Evolutionary conservation across 1,140 invertebrate species (phyloP).

Genomic region (Andricus grossulariae): DNA sequence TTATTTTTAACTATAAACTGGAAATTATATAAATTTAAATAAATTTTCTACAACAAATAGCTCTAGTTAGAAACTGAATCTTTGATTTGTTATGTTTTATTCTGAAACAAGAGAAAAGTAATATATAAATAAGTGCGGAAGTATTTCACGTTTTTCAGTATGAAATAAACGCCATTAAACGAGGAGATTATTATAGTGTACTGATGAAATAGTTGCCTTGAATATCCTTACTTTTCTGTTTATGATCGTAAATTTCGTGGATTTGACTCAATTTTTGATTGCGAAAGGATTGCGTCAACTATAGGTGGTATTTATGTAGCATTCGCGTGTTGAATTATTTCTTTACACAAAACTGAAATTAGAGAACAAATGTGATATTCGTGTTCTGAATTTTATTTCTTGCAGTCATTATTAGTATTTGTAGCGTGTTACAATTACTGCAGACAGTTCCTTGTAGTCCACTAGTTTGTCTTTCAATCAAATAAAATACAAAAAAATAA

Average conservation of each 20-base stretch:
- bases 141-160: too few species aligned
- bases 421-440: not conserved
- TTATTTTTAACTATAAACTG: too few species aligned
- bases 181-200: too few species aligned
- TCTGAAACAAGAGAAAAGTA: too few species aligned
- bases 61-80: too few species aligned
- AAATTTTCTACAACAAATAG: too few species aligned
- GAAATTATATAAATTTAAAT: too few species aligned
- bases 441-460: not conserved
- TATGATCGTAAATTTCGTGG: not conserved
- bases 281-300: not conserved
- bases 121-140: too few species aligned
- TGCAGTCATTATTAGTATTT: not conserved
- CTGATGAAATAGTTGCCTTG: too few species aligned
- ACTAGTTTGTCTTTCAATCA: not conserved
- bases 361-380: not conserved
- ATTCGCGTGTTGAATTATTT: constrained; percentile 6
- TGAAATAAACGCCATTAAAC: too few species aligned
- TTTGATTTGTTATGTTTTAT: too few species aligned
- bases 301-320: not conserved
- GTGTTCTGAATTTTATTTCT: not conserved
- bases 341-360: not conserved
- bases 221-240: not conserved
- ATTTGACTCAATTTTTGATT: not conserved
- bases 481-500: not conserved